Percentiles rank a stretch among this genome's conserved stretches.
phyloP scores from a whole-genome alignment of 2,113 vertebrate genomes.

The Hemibagrus wyckioides region DNA sequence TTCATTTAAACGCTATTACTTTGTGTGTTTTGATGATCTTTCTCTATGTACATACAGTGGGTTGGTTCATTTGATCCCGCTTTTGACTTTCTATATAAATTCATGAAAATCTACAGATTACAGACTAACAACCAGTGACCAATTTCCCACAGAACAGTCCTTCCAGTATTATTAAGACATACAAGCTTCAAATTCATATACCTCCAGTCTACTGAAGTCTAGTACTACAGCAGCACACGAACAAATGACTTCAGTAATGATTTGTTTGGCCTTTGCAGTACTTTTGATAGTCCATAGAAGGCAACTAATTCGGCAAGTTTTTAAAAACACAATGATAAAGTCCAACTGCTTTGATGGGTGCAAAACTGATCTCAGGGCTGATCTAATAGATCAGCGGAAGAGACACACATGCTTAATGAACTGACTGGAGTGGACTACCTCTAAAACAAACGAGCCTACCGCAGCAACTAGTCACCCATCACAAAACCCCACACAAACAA shows the following conservation, averaged over 20 bases:
- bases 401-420: conserved; percentile 49
- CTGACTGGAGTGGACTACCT: conserved; percentile 32
- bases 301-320: conserved; percentile 41
- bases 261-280: conserved; percentile 24
- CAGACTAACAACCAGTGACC: background rate
- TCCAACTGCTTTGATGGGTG: conserved; percentile 40
- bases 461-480: conserved; percentile 24
- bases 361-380: conserved; percentile 37
- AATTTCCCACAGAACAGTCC: background rate
- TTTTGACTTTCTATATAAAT: background rate
- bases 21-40: background rate
- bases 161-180: background rate
- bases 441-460: conserved; percentile 38
- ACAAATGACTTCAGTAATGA: background rate
- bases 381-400: conserved; percentile 42
- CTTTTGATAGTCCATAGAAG: conserved; percentile 35
- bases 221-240: background rate
- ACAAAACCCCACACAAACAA: conserved; percentile 16
- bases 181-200: background rate
- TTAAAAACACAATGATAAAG: conserved; percentile 24
- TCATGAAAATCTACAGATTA: background rate
- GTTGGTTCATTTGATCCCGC: background rate
- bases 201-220: background rate
- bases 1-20: background rate
- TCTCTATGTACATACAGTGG: background rate